Evolutionary conservation across 1,140 invertebrate species (phyloP), one percentile per base, ranked within the genome.

Genomic region (Diploscapter pachys): DNA sequence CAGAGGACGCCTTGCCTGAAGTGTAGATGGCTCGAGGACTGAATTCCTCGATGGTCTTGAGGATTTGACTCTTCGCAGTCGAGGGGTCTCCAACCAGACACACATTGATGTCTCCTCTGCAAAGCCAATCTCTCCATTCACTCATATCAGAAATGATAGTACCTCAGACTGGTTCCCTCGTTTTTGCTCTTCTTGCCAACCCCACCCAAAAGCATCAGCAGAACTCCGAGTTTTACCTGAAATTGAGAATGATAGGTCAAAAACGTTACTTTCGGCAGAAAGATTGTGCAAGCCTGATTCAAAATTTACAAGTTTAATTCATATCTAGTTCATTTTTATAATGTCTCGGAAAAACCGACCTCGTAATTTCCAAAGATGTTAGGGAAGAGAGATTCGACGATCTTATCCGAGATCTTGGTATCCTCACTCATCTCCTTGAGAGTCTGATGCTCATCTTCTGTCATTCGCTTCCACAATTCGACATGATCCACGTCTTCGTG

Each of bases 61-160:
- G 88, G 75, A 99, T 90, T 86, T 99, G 96, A 3, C 94, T 97
- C 87, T 99, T 99, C 3, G 95, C 96, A 3, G 96, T 99, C 86
- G 93, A 96, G 0, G 97, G 97, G 89, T 99, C 97, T 6, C 97
- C 97, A 51, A 99, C 95, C 79, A 99, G 92, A 85, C 95, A 98
- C 73, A 96, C 92, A 86, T 99, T 99, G 70, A 99, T 92, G 83
- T 99, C 97, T 48, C 97, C 97, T 85, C 96, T 89, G 31, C 31
- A 31, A 31, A 31, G 31, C 31, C 31, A 31, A 31, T 31, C 31
- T 31, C 31, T 31, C 31, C 31, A 31, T 31, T 31, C 31, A 31
- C 31, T 31, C 31, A 31, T 31, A 31, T 31, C 31, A 31, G 31
- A 31, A 31, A 31, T 31, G 31, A 31, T 31, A 31, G 31, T 31